A percentile compares a stretch with the other conserved stretches of the same genome.
Evolutionary conservation across 2,888 invertebrate species (phyloP).

Genomic region (Apodemia mormo): DNA sequence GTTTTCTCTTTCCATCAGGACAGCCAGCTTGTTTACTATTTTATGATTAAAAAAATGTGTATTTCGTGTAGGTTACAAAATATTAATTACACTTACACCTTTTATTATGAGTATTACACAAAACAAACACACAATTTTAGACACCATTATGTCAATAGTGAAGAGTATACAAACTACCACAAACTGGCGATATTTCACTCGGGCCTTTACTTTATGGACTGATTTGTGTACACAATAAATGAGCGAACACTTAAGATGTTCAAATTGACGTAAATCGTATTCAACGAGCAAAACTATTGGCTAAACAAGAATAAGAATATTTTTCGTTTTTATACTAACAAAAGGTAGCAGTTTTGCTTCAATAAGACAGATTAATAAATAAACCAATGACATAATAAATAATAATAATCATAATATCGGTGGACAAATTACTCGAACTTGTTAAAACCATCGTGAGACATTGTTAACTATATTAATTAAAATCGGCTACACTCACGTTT

Average conservation of each 20-base stretch:
- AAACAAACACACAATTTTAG: slow-evolving; percentile 29
- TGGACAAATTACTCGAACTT: too few species aligned
- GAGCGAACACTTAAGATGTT: background rate
- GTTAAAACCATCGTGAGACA: too few species aligned
- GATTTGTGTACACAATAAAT: slow-evolving; percentile 20
- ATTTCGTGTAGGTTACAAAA: background rate
- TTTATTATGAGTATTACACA: slow-evolving; percentile 20
- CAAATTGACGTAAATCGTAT: slow-evolving; percentile 9
- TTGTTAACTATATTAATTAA: too few species aligned
- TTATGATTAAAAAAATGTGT: too few species aligned
- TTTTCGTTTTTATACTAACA: too few species aligned
- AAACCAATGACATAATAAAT: too few species aligned
- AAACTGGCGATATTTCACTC: slow-evolving; percentile 18
- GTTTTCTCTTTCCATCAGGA: too few species aligned
- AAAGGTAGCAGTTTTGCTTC: too few species aligned
- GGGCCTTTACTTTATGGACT: background rate
- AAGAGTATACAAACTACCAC: slow-evolving; percentile 15
- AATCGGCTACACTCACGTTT: too few species aligned
- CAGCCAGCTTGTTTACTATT: too few species aligned
- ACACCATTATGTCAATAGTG: slow-evolving; percentile 25
- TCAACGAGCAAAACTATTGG: slow-evolving; percentile 6
- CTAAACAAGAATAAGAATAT: background rate
- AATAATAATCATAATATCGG: too few species aligned
- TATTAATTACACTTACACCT: slow-evolving; percentile 18
- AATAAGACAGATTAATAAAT: too few species aligned